Evolutionary conservation across 2,113 vertebrate species (phyloP).

Genomic region (Puntigrus tetrazona): DNA sequence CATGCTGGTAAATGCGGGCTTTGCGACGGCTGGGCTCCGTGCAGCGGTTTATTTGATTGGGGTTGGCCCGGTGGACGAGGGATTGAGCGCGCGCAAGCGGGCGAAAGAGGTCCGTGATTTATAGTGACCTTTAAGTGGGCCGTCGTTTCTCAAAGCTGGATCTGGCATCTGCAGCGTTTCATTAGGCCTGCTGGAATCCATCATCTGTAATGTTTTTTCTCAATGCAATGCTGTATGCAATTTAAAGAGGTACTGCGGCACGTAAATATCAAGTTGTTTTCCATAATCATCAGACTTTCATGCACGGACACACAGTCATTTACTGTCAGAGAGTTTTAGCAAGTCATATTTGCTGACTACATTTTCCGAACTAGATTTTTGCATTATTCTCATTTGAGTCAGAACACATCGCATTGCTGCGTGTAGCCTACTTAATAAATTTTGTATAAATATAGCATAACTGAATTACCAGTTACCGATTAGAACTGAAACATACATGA

Average conservation of each 20-base stretch:
- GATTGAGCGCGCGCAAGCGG: slow-evolving; percentile 4
- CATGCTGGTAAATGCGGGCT: slow-evolving; percentile 14
- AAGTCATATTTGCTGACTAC: neutral
- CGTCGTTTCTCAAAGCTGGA: slow-evolving; percentile 61
- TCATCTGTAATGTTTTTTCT: slow-evolving; percentile 60
- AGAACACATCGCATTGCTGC: neutral
- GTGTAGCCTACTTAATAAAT: too few relatives aligned
- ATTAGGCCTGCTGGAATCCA: slow-evolving; percentile 66
- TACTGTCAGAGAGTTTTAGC: neutral
- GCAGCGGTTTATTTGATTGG: slow-evolving; percentile 47
- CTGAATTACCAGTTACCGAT: too few relatives aligned
- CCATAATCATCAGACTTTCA: neutral
- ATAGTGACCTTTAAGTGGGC: slow-evolving; percentile 69
- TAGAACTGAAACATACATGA: too few relatives aligned
- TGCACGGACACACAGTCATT: slow-evolving; percentile 24
- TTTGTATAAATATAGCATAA: too few relatives aligned
- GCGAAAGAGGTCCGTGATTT: slow-evolving; percentile 65
- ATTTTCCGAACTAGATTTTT: too few relatives aligned
- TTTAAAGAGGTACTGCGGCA: slow-evolving; percentile 25
- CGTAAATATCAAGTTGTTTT: slow-evolving; percentile 35
- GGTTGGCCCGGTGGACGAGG: slow-evolving; percentile 33
- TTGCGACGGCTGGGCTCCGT: neutral
- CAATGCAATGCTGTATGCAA: slow-evolving; percentile 29
- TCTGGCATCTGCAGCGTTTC: slow-evolving; percentile 64
- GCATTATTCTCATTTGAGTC: neutral